Conservation (phyloP, 1,140 invertebrate genomes). For the Lepidurus packardi region DNA sequence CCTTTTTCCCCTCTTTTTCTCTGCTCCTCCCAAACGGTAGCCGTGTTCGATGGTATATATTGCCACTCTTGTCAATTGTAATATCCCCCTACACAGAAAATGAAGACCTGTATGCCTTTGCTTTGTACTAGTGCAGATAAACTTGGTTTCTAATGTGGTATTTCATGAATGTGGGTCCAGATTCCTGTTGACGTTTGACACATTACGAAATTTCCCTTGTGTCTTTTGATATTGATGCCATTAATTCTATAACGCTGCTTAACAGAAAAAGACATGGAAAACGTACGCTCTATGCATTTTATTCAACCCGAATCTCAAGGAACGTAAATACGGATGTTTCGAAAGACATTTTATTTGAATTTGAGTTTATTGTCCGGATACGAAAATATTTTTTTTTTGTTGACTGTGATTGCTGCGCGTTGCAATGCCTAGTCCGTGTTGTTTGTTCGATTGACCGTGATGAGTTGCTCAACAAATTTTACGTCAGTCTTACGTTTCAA, state of each 20-base stretch:
- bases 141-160: conserved; percentile 22
- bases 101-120: conserved; percentile 21
- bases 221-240: conserved; percentile 1
- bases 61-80: conserved; percentile 19
- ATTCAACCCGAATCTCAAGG: too few species aligned
- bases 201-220: background rate
- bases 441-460: background rate
- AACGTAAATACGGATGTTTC: too few species aligned
- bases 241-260: background rate
- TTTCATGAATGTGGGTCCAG: conserved; percentile 17
- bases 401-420: conserved; percentile 7
- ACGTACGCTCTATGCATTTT: background rate
- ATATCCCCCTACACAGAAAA: conserved; percentile 17
- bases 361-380: too few species aligned
- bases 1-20: conserved; percentile 17
- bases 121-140: conserved; percentile 19
- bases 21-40: background rate
- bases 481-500: background rate
- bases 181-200: background rate
- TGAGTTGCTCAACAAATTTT: conserved; percentile 1
- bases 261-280: background rate
- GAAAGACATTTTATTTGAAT: too few species aligned
- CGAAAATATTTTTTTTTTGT: background rate
- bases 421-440: conserved; percentile 17
- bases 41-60: conserved; percentile 9